A percentile compares a stretch with the other conserved stretches of the same genome.
Evolutionary conservation across 2,888 invertebrate genomes (phyloP).

Genomic region (Tanytarsus gracilentus): DNA sequence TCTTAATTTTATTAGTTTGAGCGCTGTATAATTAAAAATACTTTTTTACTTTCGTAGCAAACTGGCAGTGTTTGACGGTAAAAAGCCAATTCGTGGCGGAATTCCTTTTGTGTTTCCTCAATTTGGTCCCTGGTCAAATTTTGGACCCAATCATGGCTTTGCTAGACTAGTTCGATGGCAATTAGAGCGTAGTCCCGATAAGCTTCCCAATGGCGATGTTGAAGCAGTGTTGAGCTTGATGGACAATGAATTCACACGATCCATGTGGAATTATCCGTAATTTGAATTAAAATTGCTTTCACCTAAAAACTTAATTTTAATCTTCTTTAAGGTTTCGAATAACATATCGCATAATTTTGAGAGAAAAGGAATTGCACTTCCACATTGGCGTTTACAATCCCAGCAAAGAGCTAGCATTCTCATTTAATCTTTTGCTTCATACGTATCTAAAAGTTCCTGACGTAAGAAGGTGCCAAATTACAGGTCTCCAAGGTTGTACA

Average conservation of each 20-base stretch:
- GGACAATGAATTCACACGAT: conserved; percentile 85
- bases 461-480: conserved; percentile 82
- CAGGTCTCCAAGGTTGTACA: conserved; percentile 82
- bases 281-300: conserved; percentile 36
- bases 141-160: conserved; percentile 94
- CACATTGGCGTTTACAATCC: conserved; percentile 91
- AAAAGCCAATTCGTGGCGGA: conserved; percentile 91
- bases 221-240: conserved; percentile 85
- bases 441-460: conserved; percentile 95
- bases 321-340: conserved; percentile 63
- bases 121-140: conserved; percentile 83
- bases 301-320: conserved; percentile 21
- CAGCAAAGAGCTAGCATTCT: conserved; percentile 81
- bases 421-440: conserved; percentile 86
- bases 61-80: conserved; percentile 91
- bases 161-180: conserved; percentile 88
- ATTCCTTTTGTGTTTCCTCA: conserved; percentile 96
- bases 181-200: conserved; percentile 78
- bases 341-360: conserved; percentile 82
- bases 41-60: conserved; percentile 55
- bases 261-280: conserved; percentile 90
- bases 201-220: conserved; percentile 81
- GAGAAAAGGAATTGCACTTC: conserved; percentile 86
- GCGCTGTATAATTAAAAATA: neutral
- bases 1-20: too few species aligned